Percentiles rank a stretch among this genome's conserved stretches.
Conservation (phyloP, 1,140 invertebrate genomes). For the Drosophila insularis region DNA sequence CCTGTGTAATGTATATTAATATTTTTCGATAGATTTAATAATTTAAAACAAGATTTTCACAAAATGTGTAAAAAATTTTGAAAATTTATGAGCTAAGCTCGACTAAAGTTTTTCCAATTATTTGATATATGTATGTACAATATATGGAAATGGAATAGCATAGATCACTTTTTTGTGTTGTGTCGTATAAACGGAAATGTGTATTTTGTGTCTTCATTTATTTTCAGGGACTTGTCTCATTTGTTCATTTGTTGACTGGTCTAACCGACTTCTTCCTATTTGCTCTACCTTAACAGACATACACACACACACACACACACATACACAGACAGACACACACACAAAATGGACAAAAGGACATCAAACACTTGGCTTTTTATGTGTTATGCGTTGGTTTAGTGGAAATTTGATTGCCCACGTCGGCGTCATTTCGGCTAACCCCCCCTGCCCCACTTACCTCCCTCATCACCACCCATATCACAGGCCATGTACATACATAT, state of each 20-base stretch:
- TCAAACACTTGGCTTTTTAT: constrained; percentile 37
- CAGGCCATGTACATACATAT: not conserved
- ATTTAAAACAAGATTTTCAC: no score
- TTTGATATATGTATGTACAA: no score
- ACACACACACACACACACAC: no score
- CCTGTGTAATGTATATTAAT: no score
- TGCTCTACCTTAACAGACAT: constrained; percentile 5
- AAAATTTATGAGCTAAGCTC: no score
- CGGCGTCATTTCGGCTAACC: constrained; percentile 4
- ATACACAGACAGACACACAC: no score
- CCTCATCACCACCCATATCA: not conserved
- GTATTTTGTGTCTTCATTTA: not conserved
- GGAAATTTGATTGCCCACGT: constrained; percentile 49
- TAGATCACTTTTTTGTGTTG: not conserved
- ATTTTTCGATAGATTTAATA: no score
- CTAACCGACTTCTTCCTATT: constrained; percentile 2
- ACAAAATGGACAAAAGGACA: constrained; percentile 46
- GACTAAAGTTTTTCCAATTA: no score
- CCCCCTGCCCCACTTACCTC: not conserved
- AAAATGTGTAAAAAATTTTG: no score
- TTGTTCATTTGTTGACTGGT: constrained; percentile 1
- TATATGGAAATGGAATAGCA: no score
- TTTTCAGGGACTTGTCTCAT: not conserved
- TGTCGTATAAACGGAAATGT: not conserved
- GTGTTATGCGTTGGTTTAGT: constrained; percentile 23